phyloP scores from a whole-genome alignment of 2,888 invertebrate genomes.

The Camptogramma bilineatum region DNA sequence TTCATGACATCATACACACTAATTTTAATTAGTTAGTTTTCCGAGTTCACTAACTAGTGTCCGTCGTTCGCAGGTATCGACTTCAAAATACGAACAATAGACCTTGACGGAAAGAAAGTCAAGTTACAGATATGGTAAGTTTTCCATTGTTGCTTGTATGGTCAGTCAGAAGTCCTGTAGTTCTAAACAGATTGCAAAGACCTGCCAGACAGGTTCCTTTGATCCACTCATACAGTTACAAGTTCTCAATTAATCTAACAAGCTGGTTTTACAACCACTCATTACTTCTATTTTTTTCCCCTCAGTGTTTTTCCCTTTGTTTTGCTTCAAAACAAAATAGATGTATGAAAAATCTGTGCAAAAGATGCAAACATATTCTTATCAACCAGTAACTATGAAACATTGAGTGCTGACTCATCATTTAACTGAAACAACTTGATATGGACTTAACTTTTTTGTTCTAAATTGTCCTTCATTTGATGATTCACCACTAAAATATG shows the following conservation, averaged over 20 bases:
- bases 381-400: not conserved
- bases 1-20: constrained; percentile 82
- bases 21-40: constrained; percentile 77
- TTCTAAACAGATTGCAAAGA: not conserved
- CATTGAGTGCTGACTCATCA: constrained; percentile 24
- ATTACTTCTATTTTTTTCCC: constrained; percentile 6
- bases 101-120: constrained; percentile 98
- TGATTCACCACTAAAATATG: constrained; percentile 17
- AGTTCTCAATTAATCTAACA: not conserved
- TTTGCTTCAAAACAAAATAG: not conserved
- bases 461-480: not conserved
- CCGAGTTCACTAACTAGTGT: constrained; percentile 56
- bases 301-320: constrained; percentile 2
- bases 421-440: not conserved
- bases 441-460: not conserved
- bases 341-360: not conserved
- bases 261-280: constrained; percentile 6
- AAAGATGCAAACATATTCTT: not conserved
- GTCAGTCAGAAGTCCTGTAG: not conserved
- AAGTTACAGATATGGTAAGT: constrained; percentile 99
- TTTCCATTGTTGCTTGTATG: constrained; percentile 25
- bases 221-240: constrained; percentile 7
- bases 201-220: constrained; percentile 19
- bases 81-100: constrained; percentile 99
- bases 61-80: constrained; percentile 93